Base-by-base conservation (phyloP, 1,140 invertebrate species). In the Penaeus japonicus region DNA sequence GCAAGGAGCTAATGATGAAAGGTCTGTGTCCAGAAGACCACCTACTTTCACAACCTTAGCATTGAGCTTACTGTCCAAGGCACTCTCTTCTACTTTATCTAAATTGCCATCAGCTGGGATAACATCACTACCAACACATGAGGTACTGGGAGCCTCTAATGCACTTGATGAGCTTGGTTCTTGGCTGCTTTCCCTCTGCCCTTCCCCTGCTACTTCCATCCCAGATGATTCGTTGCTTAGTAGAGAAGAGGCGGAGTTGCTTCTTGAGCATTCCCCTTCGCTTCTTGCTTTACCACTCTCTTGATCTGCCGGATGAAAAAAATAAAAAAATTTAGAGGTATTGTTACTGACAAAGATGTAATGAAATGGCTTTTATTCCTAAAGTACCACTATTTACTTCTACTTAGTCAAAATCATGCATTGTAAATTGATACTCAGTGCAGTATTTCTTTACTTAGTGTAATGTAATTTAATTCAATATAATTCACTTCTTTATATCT, bases 241-340 rank as follows among this genome's bases (percentile, higher is more conserved):
- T 12, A 87, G 57, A 18, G 85, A 80, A 2, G 70, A 47, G 12
- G 54, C 65, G 20, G 87, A 84, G 47, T 83, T 88, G 47, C 80
- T 83, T n/a, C 65, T 53, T 3, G 70, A 78, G 18, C n/a, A 81
- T 18, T 88, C 87, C n/a, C 59, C 87, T 20, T 84, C 87, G 30
- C 87, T 84, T 54, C 80, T 81, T 22, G 70, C 57, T 39, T 82
- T 88, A 20, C 80, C 87, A 87, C 87, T n/a, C 75, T 88, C 87
- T 70, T 88, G 87, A 47, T 88, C 87, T 88, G 81, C 53, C 3
- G 17, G 27, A n/a, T 30, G 7, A 55, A 62, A 20, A 20, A 62
- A n/a, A 22, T 62, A 7, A 7, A 55, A 57, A 35, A 59, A 83
- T 59, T 20, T 62, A 65, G 30, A 47, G 47, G 47, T 47, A n/a